Evolutionary conservation across 2,888 invertebrate genomes (phyloP).

Genomic region (Drosophila pseudotakahashii): DNA sequence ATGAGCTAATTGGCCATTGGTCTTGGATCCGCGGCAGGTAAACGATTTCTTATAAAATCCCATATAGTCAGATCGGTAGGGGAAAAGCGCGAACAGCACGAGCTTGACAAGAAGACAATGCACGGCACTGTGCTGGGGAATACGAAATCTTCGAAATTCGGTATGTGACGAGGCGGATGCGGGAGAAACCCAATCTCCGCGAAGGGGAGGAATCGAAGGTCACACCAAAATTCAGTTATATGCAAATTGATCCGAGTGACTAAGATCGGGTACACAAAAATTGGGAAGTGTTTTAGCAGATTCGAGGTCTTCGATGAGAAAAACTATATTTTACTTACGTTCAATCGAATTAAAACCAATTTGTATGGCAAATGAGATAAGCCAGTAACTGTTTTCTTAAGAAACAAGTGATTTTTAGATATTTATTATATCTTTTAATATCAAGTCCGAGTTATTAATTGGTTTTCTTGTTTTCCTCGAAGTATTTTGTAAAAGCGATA

Average conservation of each 20-base stretch:
- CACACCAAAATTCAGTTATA: constrained; percentile 2
- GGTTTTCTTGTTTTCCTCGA: too few relatives aligned
- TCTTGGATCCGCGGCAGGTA: constrained; percentile 54
- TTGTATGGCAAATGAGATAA: too few relatives aligned
- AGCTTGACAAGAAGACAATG: constrained; percentile 61
- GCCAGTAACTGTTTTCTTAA: too few relatives aligned
- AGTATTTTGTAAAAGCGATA: too few relatives aligned
- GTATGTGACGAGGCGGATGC: constrained; percentile 47
- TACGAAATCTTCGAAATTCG: constrained; percentile 9
- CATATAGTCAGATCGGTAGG: not conserved
- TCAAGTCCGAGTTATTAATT: too few relatives aligned
- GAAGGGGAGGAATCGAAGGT: constrained; percentile 19
- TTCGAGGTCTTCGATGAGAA: not conserved
- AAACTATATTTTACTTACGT: not conserved
- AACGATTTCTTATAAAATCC: constrained; percentile 65
- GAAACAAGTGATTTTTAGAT: too few relatives aligned
- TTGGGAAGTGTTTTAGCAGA: not conserved
- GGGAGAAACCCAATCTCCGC: constrained; percentile 57
- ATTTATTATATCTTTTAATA: too few relatives aligned
- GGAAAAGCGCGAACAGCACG: constrained; percentile 74
- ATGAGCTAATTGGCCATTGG: constrained; percentile 73
- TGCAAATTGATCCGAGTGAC: constrained; percentile 2
- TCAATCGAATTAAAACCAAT: too few relatives aligned
- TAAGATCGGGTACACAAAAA: not conserved
- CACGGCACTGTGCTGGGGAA: constrained; percentile 45